A percentile compares a stretch with the other conserved stretches of the same genome.
phyloP scores from a whole-genome alignment of 2,888 invertebrate species.

The Artemia sp. region DNA sequence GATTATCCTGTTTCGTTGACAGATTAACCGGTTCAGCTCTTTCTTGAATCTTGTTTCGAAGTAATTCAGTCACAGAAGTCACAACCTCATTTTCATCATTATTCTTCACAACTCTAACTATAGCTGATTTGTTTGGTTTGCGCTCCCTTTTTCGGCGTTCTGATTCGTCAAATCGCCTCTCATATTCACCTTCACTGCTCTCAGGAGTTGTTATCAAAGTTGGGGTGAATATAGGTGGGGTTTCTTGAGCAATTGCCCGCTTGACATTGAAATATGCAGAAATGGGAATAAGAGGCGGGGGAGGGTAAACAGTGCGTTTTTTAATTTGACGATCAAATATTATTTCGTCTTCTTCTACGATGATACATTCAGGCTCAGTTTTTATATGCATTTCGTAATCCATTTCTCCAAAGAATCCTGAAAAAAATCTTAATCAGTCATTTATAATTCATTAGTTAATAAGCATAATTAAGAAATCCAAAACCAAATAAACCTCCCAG shows the following conservation, averaged over 20 bases:
- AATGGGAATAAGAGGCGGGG: not conserved
- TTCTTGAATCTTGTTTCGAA: constrained; percentile 7
- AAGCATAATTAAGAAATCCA: too few relatives aligned
- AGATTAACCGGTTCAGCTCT: constrained; percentile 5
- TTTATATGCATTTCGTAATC: not conserved
- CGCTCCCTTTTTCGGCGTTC: constrained; percentile 44
- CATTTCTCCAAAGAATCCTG: not conserved
- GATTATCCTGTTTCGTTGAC: not conserved
- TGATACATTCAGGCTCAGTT: constrained; percentile 13
- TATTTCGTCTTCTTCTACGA: constrained; percentile 2
- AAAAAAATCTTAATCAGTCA: too few relatives aligned
- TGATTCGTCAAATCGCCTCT: not conserved
- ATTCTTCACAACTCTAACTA: constrained; percentile 41
- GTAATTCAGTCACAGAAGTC: constrained; percentile 10
- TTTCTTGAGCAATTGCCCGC: not conserved
- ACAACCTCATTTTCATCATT: constrained; percentile 1
- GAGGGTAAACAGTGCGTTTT: not conserved
- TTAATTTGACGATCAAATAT: not conserved
- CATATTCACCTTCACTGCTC: not conserved
- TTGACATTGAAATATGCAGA: constrained; percentile 6
- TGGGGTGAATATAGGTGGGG: constrained; percentile 6
- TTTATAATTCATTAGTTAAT: too few relatives aligned
- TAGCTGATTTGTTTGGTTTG: constrained; percentile 80
- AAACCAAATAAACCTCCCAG: too few relatives aligned
- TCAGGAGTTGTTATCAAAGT: not conserved